A percentile compares a stretch with the other conserved stretches of the same genome.
These are phyloP conservation scores for Schlechtendalia chinensis DNA, from an alignment of 1,140 invertebrate species.

Conservation along the genomic window DNA sequence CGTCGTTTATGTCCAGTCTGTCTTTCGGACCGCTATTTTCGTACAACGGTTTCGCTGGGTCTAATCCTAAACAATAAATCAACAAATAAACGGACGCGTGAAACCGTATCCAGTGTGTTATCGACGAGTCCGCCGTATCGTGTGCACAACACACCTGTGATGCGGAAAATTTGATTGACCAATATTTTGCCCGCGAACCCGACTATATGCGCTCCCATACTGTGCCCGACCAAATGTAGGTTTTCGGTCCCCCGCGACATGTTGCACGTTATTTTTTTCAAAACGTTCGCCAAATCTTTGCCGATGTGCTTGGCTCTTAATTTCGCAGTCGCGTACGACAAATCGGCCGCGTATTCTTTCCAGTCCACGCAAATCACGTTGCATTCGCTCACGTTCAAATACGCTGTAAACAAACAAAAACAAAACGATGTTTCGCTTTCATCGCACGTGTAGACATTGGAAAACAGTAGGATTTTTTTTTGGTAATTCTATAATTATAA, in stretches of 20 bases:
- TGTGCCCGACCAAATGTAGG: constrained; percentile 56
- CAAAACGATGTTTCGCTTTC: too few relatives aligned
- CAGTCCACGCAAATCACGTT: constrained; percentile 65
- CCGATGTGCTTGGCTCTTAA: neutral
- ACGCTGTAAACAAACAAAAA: neutral
- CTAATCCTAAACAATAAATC: constrained; percentile 60
- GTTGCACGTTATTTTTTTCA: constrained; percentile 52
- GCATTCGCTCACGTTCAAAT: neutral
- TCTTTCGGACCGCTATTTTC: constrained; percentile 59
- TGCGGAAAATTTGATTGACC: constrained; percentile 54
- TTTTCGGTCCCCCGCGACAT: constrained; percentile 49
- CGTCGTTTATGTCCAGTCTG: constrained; percentile 65
- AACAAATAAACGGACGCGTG: neutral
- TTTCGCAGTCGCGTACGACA: constrained; percentile 60
- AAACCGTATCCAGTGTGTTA: too few relatives aligned
- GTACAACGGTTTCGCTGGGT: constrained; percentile 71
- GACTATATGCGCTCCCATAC: constrained; percentile 56
- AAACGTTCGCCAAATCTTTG: constrained; percentile 52
- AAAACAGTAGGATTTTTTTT: too few relatives aligned
- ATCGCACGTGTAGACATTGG: too few relatives aligned
- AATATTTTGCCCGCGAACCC: constrained; percentile 55
- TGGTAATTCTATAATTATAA: too few relatives aligned
- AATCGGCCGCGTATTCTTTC: constrained; percentile 56
- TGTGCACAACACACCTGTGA: constrained; percentile 56
- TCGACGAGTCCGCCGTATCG: too few relatives aligned